phyloP scores from a whole-genome alignment of 2,797 vertebrate genomes.

The Nasua narica region DNA sequence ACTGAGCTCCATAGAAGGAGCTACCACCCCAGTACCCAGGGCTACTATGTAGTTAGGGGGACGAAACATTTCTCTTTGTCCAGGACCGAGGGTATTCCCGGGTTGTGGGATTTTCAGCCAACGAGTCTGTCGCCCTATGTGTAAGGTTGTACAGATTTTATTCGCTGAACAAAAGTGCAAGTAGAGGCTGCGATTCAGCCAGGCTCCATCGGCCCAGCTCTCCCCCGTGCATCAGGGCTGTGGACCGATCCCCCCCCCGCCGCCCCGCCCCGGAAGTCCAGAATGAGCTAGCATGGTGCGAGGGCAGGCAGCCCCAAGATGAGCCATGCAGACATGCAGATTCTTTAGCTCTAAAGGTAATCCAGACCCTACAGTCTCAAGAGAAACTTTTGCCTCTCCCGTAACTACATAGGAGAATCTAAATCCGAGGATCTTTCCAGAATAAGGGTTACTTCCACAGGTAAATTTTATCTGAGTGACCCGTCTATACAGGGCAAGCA shows the following conservation, averaged over 20 bases:
- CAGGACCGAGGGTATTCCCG: neutral
- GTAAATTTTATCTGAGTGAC: neutral
- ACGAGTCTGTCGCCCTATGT: neutral
- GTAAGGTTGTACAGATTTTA: neutral
- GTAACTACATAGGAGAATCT: neutral
- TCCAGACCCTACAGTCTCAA: neutral
- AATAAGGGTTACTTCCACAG: neutral
- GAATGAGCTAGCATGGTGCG: neutral
- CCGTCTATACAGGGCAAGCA: neutral
- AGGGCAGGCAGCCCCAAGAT: neutral
- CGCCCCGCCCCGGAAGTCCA: rapidly evolving
- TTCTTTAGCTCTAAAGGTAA: neutral
- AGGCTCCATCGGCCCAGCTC: neutral
- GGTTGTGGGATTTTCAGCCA: neutral
- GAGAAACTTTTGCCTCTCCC: neutral
- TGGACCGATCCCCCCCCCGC: rapidly evolving
- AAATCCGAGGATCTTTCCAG: neutral
- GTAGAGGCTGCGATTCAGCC: neutral
- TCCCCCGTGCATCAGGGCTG: neutral
- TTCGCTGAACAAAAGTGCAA: neutral
- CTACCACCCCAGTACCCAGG: too few species aligned
- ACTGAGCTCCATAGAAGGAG: neutral
- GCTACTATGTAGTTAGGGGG: neutral
- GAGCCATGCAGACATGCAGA: neutral
- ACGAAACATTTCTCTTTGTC: neutral